phyloP scores from a whole-genome alignment of 2,888 invertebrate genomes.

The Papilio demoleus region DNA sequence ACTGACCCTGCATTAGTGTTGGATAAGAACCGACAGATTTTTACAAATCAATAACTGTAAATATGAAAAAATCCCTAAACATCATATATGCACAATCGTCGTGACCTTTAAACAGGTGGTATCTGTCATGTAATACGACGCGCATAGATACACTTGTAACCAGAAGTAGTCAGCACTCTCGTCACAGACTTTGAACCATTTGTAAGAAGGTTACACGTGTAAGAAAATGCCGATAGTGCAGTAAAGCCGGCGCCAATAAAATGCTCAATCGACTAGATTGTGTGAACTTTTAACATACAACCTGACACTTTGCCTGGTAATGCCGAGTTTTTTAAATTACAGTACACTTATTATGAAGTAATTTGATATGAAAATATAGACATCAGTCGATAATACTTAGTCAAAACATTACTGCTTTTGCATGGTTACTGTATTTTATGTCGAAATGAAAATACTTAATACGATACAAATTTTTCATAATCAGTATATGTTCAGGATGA shows the following conservation, averaged over 20 bases:
- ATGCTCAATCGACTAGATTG: slow-evolving; percentile 36
- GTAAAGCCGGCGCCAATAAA: slow-evolving; percentile 48
- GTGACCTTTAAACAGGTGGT: slow-evolving; percentile 47
- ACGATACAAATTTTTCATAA: no score
- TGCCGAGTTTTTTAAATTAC: not conserved
- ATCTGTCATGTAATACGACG: slow-evolving; percentile 49
- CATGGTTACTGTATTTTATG: no score
- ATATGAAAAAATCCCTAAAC: no score
- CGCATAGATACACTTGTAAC: slow-evolving; percentile 35
- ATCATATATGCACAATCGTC: no score
- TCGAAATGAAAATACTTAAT: no score
- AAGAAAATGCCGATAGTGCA: slow-evolving; percentile 51
- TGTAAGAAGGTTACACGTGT: slow-evolving; percentile 77
- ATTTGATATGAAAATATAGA: not conserved
- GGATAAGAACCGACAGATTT: no score
- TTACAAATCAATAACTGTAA: no score
- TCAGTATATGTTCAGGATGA: no score
- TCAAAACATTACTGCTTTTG: not conserved
- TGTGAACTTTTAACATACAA: not conserved
- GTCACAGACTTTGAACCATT: slow-evolving; percentile 50
- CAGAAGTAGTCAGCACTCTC: slow-evolving; percentile 25
- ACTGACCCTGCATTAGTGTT: no score
- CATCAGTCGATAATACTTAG: not conserved
- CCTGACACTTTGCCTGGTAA: not conserved
- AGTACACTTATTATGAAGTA: not conserved